Evolutionary conservation across 2,113 vertebrate species (phyloP).

Genomic region (Gobio gobio): DNA sequence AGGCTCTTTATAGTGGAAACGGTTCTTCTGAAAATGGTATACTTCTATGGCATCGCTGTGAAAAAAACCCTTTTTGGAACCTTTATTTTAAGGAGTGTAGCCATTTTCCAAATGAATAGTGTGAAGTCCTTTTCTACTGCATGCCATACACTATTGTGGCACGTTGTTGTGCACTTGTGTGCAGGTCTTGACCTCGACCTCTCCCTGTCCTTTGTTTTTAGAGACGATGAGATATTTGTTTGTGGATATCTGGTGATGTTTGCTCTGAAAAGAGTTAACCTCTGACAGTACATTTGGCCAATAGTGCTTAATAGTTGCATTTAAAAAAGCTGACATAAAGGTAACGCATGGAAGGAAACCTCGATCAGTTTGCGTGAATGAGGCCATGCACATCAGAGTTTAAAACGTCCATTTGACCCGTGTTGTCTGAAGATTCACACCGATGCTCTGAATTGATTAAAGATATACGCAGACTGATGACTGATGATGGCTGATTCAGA

Average conservation of each 20-base stretch:
- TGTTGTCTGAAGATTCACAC: constrained; percentile 20
- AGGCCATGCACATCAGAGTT: constrained; percentile 44
- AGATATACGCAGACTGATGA: background rate
- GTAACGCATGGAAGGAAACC: constrained; percentile 2
- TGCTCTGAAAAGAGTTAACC: constrained; percentile 35
- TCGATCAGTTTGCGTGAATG: constrained; percentile 49
- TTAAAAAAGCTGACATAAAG: constrained; percentile 29
- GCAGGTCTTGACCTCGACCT: constrained; percentile 20
- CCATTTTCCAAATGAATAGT: background rate
- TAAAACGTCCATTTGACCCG: constrained; percentile 5
- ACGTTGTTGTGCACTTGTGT: background rate
- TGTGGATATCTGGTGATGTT: constrained; percentile 37
- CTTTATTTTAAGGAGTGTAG: background rate
- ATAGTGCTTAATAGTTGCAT: background rate
- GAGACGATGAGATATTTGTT: constrained; percentile 9
- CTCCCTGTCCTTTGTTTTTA: constrained; percentile 29
- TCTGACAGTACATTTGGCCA: background rate
- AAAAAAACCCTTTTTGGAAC: too few species aligned
- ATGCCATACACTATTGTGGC: constrained; percentile 1
- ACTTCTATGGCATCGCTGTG: too few species aligned
- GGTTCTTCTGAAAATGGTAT: too few species aligned
- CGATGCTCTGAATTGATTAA: constrained; percentile 32
- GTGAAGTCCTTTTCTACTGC: background rate
- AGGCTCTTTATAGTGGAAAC: too few species aligned
- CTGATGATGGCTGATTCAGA: constrained; percentile 19